Conservation (phyloP, 2,113 vertebrate genomes). For the Pedetes capensis region DNA sequence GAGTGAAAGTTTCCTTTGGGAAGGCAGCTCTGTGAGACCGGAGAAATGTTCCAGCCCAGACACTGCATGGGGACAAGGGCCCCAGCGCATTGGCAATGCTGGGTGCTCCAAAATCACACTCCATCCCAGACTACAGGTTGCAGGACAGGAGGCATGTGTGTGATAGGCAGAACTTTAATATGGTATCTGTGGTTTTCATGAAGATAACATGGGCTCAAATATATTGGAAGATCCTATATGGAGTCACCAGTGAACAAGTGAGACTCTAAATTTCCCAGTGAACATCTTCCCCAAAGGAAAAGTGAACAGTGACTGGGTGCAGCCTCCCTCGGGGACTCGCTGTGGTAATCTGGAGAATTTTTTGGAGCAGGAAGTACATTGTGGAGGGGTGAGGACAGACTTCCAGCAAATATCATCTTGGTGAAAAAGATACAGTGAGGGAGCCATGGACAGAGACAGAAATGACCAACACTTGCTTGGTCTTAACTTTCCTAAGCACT, state of each 20-base stretch:
- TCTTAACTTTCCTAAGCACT: background rate
- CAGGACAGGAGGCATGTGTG: accelerated
- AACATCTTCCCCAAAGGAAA: background rate
- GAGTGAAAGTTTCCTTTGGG: background rate
- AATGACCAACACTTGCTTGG: background rate
- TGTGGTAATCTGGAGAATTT: background rate
- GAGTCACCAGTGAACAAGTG: background rate
- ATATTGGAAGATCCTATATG: background rate
- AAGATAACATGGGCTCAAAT: background rate
- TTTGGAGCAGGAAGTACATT: background rate
- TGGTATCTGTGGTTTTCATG: background rate
- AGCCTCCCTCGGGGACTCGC: background rate
- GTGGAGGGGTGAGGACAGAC: background rate
- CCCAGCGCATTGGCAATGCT: background rate
- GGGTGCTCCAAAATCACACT: background rate
- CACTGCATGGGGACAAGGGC: background rate
- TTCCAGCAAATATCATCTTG: background rate
- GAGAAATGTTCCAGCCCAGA: background rate
- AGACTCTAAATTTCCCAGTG: background rate
- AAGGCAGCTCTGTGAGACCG: background rate
- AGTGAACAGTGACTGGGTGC: background rate
- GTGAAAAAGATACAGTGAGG: background rate
- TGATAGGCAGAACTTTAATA: background rate
- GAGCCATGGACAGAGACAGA: background rate
- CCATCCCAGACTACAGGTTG: background rate